phyloP scores from a whole-genome alignment of 2,888 invertebrate genomes.

The Dioctria rufipes region DNA sequence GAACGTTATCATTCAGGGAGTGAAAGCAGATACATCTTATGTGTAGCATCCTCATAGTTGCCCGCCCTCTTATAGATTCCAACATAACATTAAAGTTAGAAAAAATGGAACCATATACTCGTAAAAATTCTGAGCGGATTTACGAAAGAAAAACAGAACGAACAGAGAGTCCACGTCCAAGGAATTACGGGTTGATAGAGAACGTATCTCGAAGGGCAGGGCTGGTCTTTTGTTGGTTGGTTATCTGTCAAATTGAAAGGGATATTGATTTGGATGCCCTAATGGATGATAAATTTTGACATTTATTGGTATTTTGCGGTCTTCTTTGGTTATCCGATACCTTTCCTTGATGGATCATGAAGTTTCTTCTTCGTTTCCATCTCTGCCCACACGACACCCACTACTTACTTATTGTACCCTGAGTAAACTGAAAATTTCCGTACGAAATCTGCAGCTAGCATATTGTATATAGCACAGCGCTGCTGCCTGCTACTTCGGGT shows the following conservation, averaged over 20 bases:
- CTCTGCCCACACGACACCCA: not conserved
- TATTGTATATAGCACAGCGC: not conserved
- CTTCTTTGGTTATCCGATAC: conserved; percentile 53
- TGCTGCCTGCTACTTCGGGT: not conserved
- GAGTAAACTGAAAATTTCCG: conserved; percentile 6
- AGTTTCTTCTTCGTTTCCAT: conserved; percentile 2
- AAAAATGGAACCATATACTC: not conserved
- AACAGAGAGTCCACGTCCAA: not conserved
- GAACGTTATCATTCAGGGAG: not conserved
- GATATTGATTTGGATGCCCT: conserved; percentile 56
- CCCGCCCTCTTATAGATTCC: not conserved
- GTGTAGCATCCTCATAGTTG: not conserved
- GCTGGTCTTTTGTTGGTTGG: conserved; percentile 37
- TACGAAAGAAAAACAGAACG: not conserved
- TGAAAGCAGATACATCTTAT: not conserved
- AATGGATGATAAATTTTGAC: conserved; percentile 58
- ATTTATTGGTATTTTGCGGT: conserved; percentile 57
- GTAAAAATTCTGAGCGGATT: not conserved
- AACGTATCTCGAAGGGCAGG: not conserved
- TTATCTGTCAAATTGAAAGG: conserved; percentile 55
- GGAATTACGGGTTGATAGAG: not conserved
- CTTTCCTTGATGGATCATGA: conserved; percentile 35
- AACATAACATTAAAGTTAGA: not conserved
- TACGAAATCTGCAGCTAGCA: conserved; percentile 3
- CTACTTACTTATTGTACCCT: not conserved